Conservation (phyloP, 2,113 vertebrate genomes). For the Bothrops jararaca region DNA sequence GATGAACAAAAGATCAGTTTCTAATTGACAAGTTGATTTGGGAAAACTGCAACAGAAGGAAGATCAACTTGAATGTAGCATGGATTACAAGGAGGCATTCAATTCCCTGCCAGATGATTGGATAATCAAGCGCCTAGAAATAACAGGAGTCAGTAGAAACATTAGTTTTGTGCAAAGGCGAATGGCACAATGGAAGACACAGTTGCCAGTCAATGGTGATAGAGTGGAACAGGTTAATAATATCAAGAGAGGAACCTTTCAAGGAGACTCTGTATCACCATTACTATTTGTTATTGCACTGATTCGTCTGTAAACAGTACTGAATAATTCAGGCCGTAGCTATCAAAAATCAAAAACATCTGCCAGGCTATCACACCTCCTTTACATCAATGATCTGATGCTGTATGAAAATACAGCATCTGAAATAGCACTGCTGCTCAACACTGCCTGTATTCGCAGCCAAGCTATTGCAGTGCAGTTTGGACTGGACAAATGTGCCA, state of each 20-base stretch:
- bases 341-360: neutral
- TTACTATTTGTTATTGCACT: neutral
- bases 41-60: neutral
- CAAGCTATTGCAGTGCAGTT: neutral
- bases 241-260: neutral
- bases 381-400: neutral
- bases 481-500: neutral
- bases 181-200: neutral
- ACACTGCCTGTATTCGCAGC: neutral
- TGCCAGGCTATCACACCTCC: neutral
- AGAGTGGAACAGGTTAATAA: neutral
- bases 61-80: neutral
- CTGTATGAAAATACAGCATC: neutral
- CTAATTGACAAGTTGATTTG: neutral
- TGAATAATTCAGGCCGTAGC: neutral
- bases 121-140: neutral
- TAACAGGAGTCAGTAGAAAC: neutral
- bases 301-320: neutral
- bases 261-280: neutral
- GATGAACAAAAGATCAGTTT: neutral
- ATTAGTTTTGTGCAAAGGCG: neutral
- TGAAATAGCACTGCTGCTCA: neutral
- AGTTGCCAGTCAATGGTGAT: neutral
- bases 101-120: neutral
- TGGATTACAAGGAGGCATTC: neutral